Conservation (phyloP, 2,113 vertebrate genomes). For the Paramormyrops kingsleyae region DNA sequence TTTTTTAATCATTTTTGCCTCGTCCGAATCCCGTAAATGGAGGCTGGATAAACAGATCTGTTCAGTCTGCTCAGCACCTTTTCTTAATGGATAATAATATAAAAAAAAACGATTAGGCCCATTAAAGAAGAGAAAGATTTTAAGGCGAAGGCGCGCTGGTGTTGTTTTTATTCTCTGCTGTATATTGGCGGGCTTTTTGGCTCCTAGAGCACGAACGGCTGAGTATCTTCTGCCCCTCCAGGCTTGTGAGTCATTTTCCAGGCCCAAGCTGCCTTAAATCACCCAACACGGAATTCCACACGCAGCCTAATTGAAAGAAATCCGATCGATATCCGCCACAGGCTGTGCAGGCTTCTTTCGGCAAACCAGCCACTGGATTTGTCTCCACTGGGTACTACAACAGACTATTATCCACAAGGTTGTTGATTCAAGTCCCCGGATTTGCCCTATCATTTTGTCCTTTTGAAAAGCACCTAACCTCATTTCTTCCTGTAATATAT, state of each 20-base stretch:
- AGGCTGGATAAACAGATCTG: conserved; percentile 14
- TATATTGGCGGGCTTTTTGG: not conserved
- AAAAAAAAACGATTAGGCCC: conserved; percentile 20
- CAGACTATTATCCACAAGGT: not conserved
- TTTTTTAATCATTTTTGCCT: conserved; percentile 21
- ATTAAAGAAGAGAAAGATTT: conserved; percentile 30
- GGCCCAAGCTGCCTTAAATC: not conserved
- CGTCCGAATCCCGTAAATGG: conserved; percentile 12
- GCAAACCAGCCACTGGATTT: not conserved
- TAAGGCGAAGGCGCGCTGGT: conserved; percentile 12
- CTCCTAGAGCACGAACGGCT: not conserved
- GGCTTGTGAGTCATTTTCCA: not conserved
- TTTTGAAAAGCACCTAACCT: not conserved
- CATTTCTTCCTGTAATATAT: not conserved
- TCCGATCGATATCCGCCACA: not conserved
- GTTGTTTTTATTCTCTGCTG: conserved; percentile 5
- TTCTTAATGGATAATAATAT: conserved; percentile 25
- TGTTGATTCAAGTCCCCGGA: not conserved
- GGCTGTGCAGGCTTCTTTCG: not conserved
- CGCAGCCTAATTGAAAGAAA: conserved; percentile 1
- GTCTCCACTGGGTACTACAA: not conserved
- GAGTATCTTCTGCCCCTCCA: not conserved
- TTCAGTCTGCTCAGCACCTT: conserved; percentile 28
- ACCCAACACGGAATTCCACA: not conserved
- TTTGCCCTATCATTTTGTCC: not conserved